These are phyloP conservation scores for Scaptomyza tumidula DNA, from an alignment of 2,888 invertebrate genomes.

Conservation along the genomic window DNA sequence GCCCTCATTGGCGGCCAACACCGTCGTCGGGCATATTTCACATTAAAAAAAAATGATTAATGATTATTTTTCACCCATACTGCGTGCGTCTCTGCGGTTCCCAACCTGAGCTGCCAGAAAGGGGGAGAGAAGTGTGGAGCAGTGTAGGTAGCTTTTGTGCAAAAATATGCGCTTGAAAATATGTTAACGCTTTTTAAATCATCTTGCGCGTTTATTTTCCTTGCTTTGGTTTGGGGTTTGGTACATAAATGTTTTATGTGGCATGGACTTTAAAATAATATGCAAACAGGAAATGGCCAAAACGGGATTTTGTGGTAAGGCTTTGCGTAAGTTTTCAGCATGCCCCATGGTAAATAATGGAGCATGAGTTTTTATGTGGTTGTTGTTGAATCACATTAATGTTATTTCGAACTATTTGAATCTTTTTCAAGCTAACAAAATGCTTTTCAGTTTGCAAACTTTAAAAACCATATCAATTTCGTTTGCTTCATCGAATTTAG, in stretches of 20 bases:
- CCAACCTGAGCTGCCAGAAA: constrained; percentile 28
- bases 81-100: constrained; percentile 59
- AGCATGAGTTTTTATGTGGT: neutral
- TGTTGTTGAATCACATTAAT: constrained; percentile 20
- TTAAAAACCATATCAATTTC: constrained; percentile 14
- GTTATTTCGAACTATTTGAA: too few species aligned
- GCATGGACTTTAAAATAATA: constrained; percentile 44
- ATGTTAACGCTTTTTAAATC: constrained; percentile 78
- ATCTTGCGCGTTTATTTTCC: constrained; percentile 48
- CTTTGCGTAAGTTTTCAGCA: neutral
- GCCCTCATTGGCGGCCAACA: constrained; percentile 17
- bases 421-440: too few species aligned
- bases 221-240: constrained; percentile 17
- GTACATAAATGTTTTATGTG: constrained; percentile 38
- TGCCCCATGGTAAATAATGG: neutral
- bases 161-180: constrained; percentile 65
- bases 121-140: neutral
- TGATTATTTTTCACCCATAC: constrained; percentile 66
- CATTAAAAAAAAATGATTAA: constrained; percentile 70
- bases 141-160: neutral
- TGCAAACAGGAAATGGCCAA: constrained; percentile 26
- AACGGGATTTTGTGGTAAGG: constrained; percentile 36
- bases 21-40: constrained; percentile 43
- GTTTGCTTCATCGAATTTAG: neutral
- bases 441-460: constrained; percentile 8